Evolutionary conservation across 1,140 invertebrate species (phyloP).

Genomic region (Lanistes nyassanus): DNA sequence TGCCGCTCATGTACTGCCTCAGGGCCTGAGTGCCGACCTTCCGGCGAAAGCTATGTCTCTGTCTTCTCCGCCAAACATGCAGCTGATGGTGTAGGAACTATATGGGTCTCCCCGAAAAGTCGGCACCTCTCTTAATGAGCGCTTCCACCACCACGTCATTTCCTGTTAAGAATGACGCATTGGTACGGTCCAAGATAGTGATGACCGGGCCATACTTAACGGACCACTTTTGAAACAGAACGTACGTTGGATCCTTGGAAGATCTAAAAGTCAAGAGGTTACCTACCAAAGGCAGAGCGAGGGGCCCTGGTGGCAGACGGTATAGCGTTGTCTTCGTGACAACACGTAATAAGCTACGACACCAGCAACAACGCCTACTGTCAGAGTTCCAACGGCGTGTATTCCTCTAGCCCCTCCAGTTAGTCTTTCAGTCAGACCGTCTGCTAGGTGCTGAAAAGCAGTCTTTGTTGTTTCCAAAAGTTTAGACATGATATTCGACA

Average conservation of each 20-base stretch:
- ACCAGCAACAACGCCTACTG: too few relatives aligned
- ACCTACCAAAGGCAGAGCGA: background rate
- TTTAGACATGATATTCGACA: too few relatives aligned
- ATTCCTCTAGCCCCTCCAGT: too few relatives aligned
- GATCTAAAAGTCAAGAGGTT: slow-evolving; percentile 4
- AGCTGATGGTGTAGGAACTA: background rate
- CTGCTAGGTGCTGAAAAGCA: too few relatives aligned
- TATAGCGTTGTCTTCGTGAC: background rate
- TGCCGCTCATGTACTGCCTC: slow-evolving; percentile 7
- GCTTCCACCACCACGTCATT: slow-evolving; percentile 17
- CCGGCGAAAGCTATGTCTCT: slow-evolving; percentile 7
- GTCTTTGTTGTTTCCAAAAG: too few relatives aligned
- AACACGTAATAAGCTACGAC: too few relatives aligned
- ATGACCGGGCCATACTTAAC: slow-evolving; percentile 8
- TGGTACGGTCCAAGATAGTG: background rate
- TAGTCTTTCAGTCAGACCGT: too few relatives aligned
- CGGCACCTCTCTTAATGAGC: slow-evolving; percentile 7
- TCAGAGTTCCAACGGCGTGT: too few relatives aligned
- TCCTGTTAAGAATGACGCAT: slow-evolving; percentile 13
- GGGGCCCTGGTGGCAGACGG: slow-evolving; percentile 4
- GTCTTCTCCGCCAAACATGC: background rate
- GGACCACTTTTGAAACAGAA: background rate
- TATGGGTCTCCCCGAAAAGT: slow-evolving; percentile 12
- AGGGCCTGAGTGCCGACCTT: background rate
- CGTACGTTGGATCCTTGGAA: background rate